phyloP scores from a whole-genome alignment of 2,797 vertebrate genomes.

The Parotocinclus haroldoi region DNA sequence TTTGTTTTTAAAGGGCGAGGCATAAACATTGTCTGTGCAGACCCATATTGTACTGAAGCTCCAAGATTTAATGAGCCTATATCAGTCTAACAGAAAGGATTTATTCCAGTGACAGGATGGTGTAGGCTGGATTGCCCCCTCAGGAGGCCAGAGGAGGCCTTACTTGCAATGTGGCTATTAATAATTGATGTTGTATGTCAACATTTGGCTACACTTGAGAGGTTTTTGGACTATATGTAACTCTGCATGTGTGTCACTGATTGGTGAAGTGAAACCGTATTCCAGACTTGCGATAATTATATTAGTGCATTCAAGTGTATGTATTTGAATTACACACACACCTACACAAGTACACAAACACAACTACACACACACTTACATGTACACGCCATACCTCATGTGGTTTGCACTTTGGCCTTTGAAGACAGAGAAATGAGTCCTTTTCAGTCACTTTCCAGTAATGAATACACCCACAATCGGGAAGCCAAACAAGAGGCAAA shows the following conservation, averaged over 20 bases:
- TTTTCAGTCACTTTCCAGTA: constrained; percentile 6
- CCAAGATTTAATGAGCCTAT: constrained; percentile 21
- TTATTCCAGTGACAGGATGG: constrained; percentile 20
- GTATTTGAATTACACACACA: too few relatives aligned
- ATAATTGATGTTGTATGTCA: constrained; percentile 13
- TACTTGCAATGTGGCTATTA: constrained; percentile 5
- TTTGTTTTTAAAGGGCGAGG: background rate
- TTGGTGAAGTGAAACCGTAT: too few relatives aligned
- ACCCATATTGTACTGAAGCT: constrained; percentile 3
- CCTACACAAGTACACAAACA: background rate
- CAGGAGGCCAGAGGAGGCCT: constrained; percentile 7
- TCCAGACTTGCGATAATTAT: background rate
- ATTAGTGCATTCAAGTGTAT: background rate
- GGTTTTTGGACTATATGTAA: too few relatives aligned
- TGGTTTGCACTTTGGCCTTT: constrained; percentile 6
- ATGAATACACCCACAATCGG: background rate
- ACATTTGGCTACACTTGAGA: constrained; percentile 1
- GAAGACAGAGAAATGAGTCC: background rate
- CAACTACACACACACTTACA: background rate
- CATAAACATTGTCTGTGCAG: background rate
- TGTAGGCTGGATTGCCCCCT: background rate
- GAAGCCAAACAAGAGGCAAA: constrained; percentile 5
- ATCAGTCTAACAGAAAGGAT: constrained; percentile 10
- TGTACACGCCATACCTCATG: background rate
- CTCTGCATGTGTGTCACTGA: too few relatives aligned